These are phyloP conservation scores for Tenebrio molitor DNA, from an alignment of 1,140 invertebrate genomes.

Conservation along the genomic window DNA sequence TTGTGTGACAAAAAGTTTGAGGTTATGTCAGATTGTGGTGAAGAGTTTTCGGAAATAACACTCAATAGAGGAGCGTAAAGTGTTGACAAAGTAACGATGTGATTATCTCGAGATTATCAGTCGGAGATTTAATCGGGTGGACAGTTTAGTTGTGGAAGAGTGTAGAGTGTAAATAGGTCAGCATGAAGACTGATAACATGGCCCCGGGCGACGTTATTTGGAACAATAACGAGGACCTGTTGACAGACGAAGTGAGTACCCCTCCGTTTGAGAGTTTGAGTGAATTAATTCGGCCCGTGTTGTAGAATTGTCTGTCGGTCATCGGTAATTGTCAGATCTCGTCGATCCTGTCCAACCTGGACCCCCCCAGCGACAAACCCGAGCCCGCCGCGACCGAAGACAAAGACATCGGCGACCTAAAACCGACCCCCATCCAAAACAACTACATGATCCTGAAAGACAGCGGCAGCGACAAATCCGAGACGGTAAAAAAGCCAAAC, in stretches of 20 bases:
- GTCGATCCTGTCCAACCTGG: conserved; percentile 62
- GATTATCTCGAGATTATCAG: too few species aligned
- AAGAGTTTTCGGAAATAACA: too few species aligned
- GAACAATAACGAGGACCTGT: conserved; percentile 53
- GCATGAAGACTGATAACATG: conserved; percentile 57
- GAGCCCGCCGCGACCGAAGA: conserved; percentile 48
- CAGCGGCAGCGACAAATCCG: conserved; percentile 12
- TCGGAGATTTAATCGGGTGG: too few species aligned
- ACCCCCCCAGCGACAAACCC: conserved; percentile 47
- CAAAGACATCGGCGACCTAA: conserved; percentile 58
- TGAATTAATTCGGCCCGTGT: too few species aligned
- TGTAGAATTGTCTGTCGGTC: conserved; percentile 61
- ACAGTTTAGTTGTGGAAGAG: neutral
- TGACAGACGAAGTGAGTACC: conserved; percentile 52
- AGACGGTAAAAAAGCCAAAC: conserved; percentile 25
- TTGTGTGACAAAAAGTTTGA: too few species aligned
- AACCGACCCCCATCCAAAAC: conserved; percentile 47
- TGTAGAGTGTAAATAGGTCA: conserved; percentile 14
- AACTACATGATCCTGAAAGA: conserved; percentile 59
- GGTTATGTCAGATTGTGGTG: too few species aligned
- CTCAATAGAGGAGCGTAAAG: too few species aligned
- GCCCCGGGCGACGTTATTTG: conserved; percentile 56
- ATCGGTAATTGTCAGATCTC: conserved; percentile 61
- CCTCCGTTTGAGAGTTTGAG: conserved; percentile 5
- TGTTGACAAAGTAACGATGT: too few species aligned